Conservation (phyloP, 2,113 vertebrate species). For the Triplophysa tibetana region DNA sequence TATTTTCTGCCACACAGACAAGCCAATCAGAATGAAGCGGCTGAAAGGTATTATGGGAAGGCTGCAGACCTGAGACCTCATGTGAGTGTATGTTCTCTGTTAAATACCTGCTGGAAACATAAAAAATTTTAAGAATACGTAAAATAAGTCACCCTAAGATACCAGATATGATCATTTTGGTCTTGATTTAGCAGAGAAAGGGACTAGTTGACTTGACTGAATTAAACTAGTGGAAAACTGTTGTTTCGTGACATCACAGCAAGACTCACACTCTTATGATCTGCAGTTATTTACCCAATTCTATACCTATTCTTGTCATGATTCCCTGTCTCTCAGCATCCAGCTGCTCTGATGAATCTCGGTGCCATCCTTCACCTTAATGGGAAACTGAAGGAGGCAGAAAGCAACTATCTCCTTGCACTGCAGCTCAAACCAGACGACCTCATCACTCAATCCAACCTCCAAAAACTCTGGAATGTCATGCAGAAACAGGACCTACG, state of each 20-base stretch:
- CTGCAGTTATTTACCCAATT: no score
- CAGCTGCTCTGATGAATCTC: conserved; percentile 96
- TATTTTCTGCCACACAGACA: conserved; percentile 73
- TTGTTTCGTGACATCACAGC: no score
- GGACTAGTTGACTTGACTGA: no score
- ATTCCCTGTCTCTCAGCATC: conserved; percentile 78
- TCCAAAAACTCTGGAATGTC: conserved; percentile 97
- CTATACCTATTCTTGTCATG: no score
- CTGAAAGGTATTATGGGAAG: conserved; percentile 86
- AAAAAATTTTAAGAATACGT: no score
- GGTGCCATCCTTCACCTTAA: conserved; percentile 98
- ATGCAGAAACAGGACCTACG: conserved; percentile 96
- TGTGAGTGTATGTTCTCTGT: conserved; percentile 76
- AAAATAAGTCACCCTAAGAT: no score
- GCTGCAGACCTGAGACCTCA: conserved; percentile 88
- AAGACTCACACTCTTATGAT: no score
- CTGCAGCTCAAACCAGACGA: conserved; percentile 96
- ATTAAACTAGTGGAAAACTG: no score
- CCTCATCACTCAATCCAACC: conserved; percentile 95
- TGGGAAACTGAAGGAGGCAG: conserved; percentile 88
- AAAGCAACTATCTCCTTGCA: conserved; percentile 93
- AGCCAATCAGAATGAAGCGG: conserved; percentile 92
- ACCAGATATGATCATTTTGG: no score
- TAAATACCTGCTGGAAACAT: no score
- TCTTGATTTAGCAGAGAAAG: no score